Evolutionary conservation across 2,797 vertebrate species (phyloP), one percentile per base, ranked within the genome.

Genomic region (Nothura maculosa): DNA sequence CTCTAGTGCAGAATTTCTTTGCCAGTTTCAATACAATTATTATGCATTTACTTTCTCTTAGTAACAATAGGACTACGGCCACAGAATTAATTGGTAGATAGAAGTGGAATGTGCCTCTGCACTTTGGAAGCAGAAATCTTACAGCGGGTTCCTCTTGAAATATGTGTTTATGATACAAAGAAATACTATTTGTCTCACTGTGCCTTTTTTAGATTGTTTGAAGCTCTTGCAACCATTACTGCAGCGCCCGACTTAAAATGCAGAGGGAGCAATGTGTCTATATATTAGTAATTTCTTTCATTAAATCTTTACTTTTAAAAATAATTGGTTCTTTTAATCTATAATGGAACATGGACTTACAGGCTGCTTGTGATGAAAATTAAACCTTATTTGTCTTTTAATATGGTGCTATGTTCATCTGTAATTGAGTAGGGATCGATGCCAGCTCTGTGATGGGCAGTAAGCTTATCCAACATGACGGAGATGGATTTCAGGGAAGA

Each of bases 401-500:
- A 97, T 97, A 96, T 95, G 95, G 95, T 94, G 91, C 94, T 97
- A 85, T 97, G 97, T 97, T 97, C 92, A 96, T 96, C 88, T 94
- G 92, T 98, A 98, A 98, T 97, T 98, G 97, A 97, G 94, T 89
- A 95, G 97, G 97, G 96, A 97, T 98, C 66, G 87, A 97, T 98
- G 98, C 98, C 98, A 98, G 95, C 82, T 42, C 85, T 92, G 96
- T 98, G 98, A 99, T 98, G 98, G 98, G 98, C 98, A 97, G 96
- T 97, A 96, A 98, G 98, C 98, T 99, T 98, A 99, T 99, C 97
- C 96, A 96, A 98, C 97, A 97, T 98, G 99, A 99, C 97, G 91
- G 98, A 99, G 98, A 99, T 98, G 97, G 98, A 99, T 99, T 98
- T 99, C 98, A 97, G 97, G 96, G 98, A 98, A 98, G 98, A 98